Evolutionary conservation across 1,140 invertebrate species (phyloP).

Genomic region (Leguminivora glycinivorella): DNA sequence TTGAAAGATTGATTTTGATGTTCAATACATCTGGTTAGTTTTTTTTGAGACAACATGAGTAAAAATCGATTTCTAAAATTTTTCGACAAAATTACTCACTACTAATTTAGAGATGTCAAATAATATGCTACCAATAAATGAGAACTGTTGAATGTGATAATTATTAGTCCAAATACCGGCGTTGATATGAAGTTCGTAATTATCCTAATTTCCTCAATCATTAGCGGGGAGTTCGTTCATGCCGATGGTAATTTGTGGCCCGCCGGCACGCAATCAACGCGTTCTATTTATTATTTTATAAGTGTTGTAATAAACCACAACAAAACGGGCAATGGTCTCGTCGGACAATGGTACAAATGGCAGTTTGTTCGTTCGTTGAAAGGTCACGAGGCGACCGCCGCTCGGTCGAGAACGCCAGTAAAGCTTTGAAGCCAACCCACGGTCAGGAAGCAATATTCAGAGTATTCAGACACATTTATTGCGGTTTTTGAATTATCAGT

Average conservation of each 20-base stretch:
- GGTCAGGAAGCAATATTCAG: background rate
- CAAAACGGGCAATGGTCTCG: conserved; percentile 10
- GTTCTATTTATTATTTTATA: conserved; percentile 40
- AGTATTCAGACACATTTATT: conserved; percentile 10
- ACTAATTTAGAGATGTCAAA: background rate
- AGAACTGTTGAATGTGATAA: conserved; percentile 25
- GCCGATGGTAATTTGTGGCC: conserved; percentile 40
- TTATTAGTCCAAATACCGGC: background rate
- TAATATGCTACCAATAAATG: conserved; percentile 1
- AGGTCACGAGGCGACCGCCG: background rate
- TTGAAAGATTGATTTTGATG: too few species aligned
- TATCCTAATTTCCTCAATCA: conserved; percentile 45
- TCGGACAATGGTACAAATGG: conserved; percentile 19
- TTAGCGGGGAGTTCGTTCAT: conserved; percentile 40
- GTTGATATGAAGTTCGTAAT: conserved; percentile 42
- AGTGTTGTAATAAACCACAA: conserved; percentile 29
- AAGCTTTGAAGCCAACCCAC: conserved; percentile 6
- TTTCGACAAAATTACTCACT: too few species aligned
- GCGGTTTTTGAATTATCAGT: conserved; percentile 10
- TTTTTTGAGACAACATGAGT: too few species aligned
- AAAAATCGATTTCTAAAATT: too few species aligned
- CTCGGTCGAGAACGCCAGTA: background rate
- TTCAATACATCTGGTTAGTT: too few species aligned
- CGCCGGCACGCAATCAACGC: conserved; percentile 36
- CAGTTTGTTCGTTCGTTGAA: conserved; percentile 9